Conservation (phyloP, 2,888 invertebrate species). For the Aphidius colemani region DNA sequence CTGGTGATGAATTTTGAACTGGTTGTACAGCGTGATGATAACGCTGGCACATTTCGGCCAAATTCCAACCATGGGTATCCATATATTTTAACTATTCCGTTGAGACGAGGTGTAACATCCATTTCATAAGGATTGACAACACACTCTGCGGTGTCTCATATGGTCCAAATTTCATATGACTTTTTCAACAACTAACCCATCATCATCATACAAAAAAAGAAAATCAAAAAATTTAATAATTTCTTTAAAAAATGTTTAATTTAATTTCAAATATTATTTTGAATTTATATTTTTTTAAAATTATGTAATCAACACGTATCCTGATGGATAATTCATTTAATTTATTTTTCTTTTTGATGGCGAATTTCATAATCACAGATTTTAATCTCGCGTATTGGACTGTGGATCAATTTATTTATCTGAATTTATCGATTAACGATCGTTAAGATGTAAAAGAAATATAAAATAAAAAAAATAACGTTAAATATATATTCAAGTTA, state of each 20-base stretch:
- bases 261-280: too few relatives aligned
- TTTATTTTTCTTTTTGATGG: too few relatives aligned
- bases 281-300: too few relatives aligned
- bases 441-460: background rate
- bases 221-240: constrained; percentile 5
- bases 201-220: constrained; percentile 16
- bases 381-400: background rate
- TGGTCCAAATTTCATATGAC: constrained; percentile 7
- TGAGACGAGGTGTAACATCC: constrained; percentile 57
- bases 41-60: constrained; percentile 61
- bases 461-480: background rate
- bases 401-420: constrained; percentile 16
- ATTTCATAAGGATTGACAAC: constrained; percentile 54
- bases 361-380: too few relatives aligned
- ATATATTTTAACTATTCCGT: constrained; percentile 56
- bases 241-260: too few relatives aligned
- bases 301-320: too few relatives aligned
- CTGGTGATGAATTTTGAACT: constrained; percentile 55
- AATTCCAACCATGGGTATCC: constrained; percentile 61
- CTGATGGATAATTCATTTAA: too few relatives aligned
- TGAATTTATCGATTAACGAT: constrained; percentile 12
- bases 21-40: constrained; percentile 58
- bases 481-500: constrained; percentile 4
- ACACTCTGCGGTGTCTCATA: constrained; percentile 33
- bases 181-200: background rate